Conservation (phyloP, 1,140 invertebrate genomes). For the Hyles euphorbiae region DNA sequence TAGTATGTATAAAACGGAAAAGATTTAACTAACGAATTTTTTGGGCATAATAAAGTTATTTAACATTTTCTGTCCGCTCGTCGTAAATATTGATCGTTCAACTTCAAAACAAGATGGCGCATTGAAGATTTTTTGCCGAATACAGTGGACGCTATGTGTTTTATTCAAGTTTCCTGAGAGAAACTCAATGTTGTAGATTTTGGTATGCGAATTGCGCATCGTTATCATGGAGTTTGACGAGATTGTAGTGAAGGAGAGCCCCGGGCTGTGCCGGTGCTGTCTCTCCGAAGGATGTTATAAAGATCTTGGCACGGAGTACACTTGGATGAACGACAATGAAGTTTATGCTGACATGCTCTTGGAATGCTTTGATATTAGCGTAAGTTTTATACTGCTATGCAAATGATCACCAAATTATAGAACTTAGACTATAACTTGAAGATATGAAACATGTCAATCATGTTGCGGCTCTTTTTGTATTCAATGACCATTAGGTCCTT, state of each 20-base stretch:
- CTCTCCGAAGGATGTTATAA: slow-evolving; percentile 68
- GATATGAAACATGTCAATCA: too few species aligned
- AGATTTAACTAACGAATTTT: too few species aligned
- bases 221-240: slow-evolving; percentile 59
- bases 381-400: slow-evolving; percentile 33
- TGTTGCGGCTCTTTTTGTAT: too few species aligned
- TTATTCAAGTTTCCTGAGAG: too few species aligned
- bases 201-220: slow-evolving; percentile 18
- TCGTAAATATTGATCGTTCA: too few species aligned
- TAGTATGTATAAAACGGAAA: too few species aligned
- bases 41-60: too few species aligned
- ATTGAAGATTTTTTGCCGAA: slow-evolving; percentile 5
- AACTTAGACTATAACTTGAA: too few species aligned
- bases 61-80: too few species aligned
- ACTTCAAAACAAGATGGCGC: too few species aligned
- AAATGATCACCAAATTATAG: background rate
- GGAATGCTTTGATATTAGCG: slow-evolving; percentile 68
- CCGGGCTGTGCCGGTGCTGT: slow-evolving; percentile 65
- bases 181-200: background rate
- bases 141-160: background rate
- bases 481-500: too few species aligned
- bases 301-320: slow-evolving; percentile 54
- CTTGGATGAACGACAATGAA: slow-evolving; percentile 64
- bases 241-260: slow-evolving; percentile 62
- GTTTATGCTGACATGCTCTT: slow-evolving; percentile 68